Percentiles rank a stretch among this genome's conserved stretches.
Evolutionary conservation across 2,797 vertebrate species (phyloP).

Genomic region (Syncerus caffer): DNA sequence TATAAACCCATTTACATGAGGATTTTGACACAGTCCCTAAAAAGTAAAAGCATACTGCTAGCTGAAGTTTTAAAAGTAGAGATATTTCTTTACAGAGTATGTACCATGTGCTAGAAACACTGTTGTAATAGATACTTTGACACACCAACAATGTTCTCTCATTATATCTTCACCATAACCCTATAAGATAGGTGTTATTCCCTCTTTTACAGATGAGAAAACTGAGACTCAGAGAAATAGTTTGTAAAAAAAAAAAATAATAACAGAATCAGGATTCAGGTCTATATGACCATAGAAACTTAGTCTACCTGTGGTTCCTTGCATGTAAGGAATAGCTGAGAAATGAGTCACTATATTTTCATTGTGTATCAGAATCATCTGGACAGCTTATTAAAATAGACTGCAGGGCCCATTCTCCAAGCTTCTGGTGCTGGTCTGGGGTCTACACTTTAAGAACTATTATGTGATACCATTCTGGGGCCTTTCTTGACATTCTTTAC

Average conservation of each 20-base stretch:
- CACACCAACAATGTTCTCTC: background rate
- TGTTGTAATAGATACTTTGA: background rate
- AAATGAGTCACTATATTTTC: background rate
- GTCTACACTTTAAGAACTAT: background rate
- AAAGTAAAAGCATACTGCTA: conserved; percentile 11
- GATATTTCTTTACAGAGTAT: background rate
- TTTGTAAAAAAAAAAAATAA: background rate
- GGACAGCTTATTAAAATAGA: background rate
- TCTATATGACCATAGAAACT: background rate
- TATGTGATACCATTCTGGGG: too few species aligned
- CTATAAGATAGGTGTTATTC: background rate
- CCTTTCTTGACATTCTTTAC: background rate
- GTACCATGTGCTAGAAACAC: background rate
- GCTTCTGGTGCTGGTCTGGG: background rate
- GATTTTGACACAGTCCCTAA: background rate
- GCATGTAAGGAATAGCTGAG: background rate
- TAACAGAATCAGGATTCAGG: background rate
- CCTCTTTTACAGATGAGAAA: background rate
- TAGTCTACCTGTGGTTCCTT: background rate
- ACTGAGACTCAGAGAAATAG: background rate
- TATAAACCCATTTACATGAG: background rate
- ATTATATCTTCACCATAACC: background rate
- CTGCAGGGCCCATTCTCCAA: background rate
- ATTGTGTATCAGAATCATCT: background rate
- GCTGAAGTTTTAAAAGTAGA: background rate